Conservation (phyloP, 2,113 vertebrate genomes). For the Plectropomus leopardus region DNA sequence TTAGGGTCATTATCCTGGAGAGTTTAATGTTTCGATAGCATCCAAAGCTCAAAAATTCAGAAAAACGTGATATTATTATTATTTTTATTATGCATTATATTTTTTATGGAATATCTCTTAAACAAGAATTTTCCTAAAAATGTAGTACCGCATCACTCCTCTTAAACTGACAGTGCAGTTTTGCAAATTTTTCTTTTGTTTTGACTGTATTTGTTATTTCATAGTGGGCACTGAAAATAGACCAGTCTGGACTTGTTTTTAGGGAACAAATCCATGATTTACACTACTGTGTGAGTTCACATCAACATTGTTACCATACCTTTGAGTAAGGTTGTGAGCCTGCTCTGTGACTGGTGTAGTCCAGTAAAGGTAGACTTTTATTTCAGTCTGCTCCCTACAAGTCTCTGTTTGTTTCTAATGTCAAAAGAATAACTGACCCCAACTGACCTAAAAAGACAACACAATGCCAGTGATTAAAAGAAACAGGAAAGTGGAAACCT, state of each 20-base stretch:
- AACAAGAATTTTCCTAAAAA: not conserved
- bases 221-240: not conserved
- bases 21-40: no score
- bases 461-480: conserved; percentile 9
- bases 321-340: not conserved
- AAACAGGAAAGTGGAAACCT: conserved; percentile 15
- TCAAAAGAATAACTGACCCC: conserved; percentile 12
- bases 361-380: not conserved
- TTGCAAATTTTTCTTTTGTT: not conserved
- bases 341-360: not conserved
- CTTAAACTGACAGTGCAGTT: not conserved
- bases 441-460: not conserved
- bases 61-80: no score
- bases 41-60: not conserved
- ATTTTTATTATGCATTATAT: no score
- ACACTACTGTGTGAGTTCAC: not conserved
- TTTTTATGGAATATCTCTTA: no score
- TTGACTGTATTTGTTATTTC: not conserved
- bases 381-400: conserved; percentile 8
- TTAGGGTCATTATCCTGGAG: not conserved
- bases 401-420: conserved; percentile 4
- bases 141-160: no score
- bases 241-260: not conserved
- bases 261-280: conserved; percentile 7
- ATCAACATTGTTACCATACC: not conserved